Conservation (phyloP, 2,888 invertebrate genomes). For the Xestobium rufovillosum region DNA sequence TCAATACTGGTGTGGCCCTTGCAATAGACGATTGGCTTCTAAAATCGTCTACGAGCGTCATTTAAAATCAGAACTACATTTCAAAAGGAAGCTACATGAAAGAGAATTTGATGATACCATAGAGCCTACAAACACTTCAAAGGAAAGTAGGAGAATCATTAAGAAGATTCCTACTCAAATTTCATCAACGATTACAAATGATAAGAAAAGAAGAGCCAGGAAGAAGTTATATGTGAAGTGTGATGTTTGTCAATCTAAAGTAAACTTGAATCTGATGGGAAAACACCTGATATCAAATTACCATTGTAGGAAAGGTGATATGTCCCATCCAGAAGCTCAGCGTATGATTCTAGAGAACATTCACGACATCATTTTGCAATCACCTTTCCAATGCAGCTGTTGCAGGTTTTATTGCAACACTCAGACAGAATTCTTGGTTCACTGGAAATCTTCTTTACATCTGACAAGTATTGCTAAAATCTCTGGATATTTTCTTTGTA, state of each 20-base stretch:
- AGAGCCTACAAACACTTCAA: conserved; percentile 21
- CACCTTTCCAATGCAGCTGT: conserved; percentile 77
- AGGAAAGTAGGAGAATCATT: conserved; percentile 24
- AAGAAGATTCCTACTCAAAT: conserved; percentile 24
- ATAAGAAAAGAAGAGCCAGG: conserved; percentile 42
- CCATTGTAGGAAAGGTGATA: conserved; percentile 68
- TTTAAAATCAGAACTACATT: conserved; percentile 65
- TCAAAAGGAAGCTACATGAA: conserved; percentile 57
- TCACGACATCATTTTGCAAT: conserved; percentile 67
- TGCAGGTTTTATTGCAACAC: conserved; percentile 82
- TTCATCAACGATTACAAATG: conserved; percentile 27
- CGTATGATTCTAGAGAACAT: conserved; percentile 70
- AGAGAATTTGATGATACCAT: conserved; percentile 55
- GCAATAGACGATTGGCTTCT: conserved; percentile 67
- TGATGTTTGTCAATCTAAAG: conserved; percentile 63
- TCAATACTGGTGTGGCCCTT: conserved; percentile 74
- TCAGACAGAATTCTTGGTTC: conserved; percentile 59
- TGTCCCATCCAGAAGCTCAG: conserved; percentile 49
- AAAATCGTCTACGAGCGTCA: conserved; percentile 70
- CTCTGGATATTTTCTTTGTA: conserved; percentile 62
- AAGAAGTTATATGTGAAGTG: conserved; percentile 57
- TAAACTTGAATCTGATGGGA: conserved; percentile 63
- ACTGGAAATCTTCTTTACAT: conserved; percentile 66
- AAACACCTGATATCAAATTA: conserved; percentile 82
- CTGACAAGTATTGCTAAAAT: conserved; percentile 44